Conservation (phyloP, 2,797 vertebrate genomes). For the Danio jaintianensis region DNA sequence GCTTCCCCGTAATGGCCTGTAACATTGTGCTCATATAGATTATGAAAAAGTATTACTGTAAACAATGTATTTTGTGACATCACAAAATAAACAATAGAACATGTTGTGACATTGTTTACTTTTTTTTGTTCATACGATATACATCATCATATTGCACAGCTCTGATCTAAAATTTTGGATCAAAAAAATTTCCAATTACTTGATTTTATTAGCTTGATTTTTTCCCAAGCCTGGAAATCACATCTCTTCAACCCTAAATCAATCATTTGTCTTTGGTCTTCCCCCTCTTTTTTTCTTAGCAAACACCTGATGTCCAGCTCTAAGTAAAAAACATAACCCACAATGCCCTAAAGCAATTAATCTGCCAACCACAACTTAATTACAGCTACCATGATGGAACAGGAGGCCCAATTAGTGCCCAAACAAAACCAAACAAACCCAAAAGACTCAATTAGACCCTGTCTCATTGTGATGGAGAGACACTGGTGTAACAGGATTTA, state of each 20-base stretch:
- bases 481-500: conserved; percentile 43
- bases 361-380: conserved; percentile 51
- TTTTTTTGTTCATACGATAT: too few species aligned
- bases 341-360: conserved; percentile 42
- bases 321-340: conserved; percentile 51
- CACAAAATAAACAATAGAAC: too few species aligned
- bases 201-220: background rate
- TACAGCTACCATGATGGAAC: conserved; percentile 56
- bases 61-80: too few species aligned
- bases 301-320: conserved; percentile 37
- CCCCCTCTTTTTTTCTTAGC: background rate
- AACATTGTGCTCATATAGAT: too few species aligned
- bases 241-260: background rate
- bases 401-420: conserved; percentile 28
- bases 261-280: background rate
- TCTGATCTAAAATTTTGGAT: background rate
- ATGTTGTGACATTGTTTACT: too few species aligned
- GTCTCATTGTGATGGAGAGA: conserved; percentile 67
- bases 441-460: conserved; percentile 63
- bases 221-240: background rate
- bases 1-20: too few species aligned
- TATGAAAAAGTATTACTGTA: too few species aligned
- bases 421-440: conserved; percentile 53
- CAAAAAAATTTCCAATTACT: background rate
- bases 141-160: background rate